Evolutionary conservation across 2,797 vertebrate genomes (phyloP).

Genomic region (Etheostoma nigrum): DNA sequence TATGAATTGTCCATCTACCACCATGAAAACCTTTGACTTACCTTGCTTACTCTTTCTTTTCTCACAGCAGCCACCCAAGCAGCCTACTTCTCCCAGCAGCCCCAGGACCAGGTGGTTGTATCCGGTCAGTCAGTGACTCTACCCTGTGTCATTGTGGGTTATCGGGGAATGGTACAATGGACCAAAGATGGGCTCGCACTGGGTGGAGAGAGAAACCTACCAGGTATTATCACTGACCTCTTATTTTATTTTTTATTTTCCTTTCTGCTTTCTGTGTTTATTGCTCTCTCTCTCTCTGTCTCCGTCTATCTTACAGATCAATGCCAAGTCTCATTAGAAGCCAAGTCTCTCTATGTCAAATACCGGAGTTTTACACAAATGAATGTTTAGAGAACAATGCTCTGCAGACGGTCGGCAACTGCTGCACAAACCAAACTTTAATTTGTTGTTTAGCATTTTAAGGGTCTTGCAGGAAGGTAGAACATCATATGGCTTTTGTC

Average conservation of each 20-base stretch:
- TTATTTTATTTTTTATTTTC: background rate
- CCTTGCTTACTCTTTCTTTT: slow-evolving; percentile 24
- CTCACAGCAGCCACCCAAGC: slow-evolving; percentile 81
- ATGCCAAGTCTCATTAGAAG: slow-evolving; percentile 79
- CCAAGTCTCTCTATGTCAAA: slow-evolving; percentile 70
- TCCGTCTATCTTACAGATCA: slow-evolving; percentile 67
- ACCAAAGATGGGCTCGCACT: slow-evolving; percentile 94
- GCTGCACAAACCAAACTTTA: slow-evolving; percentile 74
- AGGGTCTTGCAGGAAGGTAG: slow-evolving; percentile 79
- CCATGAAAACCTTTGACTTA: slow-evolving; percentile 34
- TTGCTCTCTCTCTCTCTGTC: slow-evolving; percentile 43
- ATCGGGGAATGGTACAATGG: slow-evolving; percentile 93
- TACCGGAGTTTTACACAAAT: slow-evolving; percentile 74
- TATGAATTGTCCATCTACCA: slow-evolving; percentile 6
- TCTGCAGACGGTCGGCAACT: slow-evolving; percentile 50
- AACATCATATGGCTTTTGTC: slow-evolving; percentile 86
- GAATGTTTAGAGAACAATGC: slow-evolving; percentile 73
- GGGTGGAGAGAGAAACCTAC: slow-evolving; percentile 91
- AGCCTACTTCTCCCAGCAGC: slow-evolving; percentile 93
- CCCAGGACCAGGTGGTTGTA: slow-evolving; percentile 89
- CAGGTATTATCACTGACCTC: slow-evolving; percentile 80
- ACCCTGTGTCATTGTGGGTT: slow-evolving; percentile 88
- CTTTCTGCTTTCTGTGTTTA: slow-evolving; percentile 29
- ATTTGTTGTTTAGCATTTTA: slow-evolving; percentile 86
- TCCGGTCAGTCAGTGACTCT: slow-evolving; percentile 89